Base-by-base conservation (phyloP, 2,888 invertebrate species). In the Seira sanloemensis region DNA sequence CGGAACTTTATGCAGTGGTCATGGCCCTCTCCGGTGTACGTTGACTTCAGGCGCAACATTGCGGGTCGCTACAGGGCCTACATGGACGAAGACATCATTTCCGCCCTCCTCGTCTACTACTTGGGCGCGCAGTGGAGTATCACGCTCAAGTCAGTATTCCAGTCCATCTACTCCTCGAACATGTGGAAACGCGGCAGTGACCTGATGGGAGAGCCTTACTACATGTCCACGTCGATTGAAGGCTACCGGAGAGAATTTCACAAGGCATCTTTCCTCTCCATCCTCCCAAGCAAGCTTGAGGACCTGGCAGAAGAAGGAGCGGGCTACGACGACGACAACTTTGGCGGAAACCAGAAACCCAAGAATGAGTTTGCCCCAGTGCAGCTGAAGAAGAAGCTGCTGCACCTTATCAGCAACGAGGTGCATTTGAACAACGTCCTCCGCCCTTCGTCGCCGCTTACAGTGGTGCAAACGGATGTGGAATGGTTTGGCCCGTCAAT, bases 401-500 rank as follows among this genome's bases (percentile, higher is more conserved):
- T 87, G 7, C 88, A 88, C 24, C 9, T 80, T 0, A 74, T 88
- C 9, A 81, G 78, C 66, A 88, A 80, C 9, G 88, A 88, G 74
- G 78, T 84, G 16, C 69, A 81, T 18, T 50, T 88, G 0, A 84
- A 87, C 68, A 69, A 72, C 24, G 75, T 37, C 7, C n/a, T 87
- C 0, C 62, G 78, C 54, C 80, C 86, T 25, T 67, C 73, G 1
- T 62, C 18, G 0, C 80, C 79, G 0, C 50, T 88, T 4, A 73
- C 76, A 2, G 81, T 87, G 0, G 86, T 82, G 0, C 88, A 88
- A 21, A 78, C 86, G 1, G 86, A 88, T 54, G 69, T 87, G 71
- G 88, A 86, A n/a, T 85, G 78, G 73, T 87, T 86, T 77, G 86
- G 85, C 9, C 86, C 88, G 0, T 86, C 86, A 9, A 37, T 88